Evolutionary conservation across 2,113 vertebrate species (phyloP).

Genomic region (Turnix velox): DNA sequence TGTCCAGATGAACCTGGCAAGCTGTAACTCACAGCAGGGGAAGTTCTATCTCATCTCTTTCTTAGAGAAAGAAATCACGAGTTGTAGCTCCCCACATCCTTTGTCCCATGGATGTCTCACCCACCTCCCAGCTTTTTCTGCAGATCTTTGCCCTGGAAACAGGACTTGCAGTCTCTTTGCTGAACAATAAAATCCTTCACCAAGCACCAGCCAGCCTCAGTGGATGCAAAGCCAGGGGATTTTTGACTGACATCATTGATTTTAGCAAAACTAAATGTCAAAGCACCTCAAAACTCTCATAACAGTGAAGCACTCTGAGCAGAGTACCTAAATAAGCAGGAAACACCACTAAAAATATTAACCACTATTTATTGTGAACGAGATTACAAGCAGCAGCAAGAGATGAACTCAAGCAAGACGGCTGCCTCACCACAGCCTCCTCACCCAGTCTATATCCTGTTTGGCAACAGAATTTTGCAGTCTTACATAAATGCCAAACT

Average conservation of each 20-base stretch:
- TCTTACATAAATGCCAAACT: not conserved
- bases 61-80: not conserved
- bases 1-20: not conserved
- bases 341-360: not conserved
- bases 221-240: not conserved
- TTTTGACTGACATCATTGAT: not conserved
- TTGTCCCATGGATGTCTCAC: fast-evolving
- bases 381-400: not conserved
- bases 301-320: not conserved
- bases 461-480: not conserved
- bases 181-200: not conserved
- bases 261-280: not conserved
- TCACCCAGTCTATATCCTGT: not conserved
- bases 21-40: not conserved
- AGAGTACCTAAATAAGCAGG: not conserved
- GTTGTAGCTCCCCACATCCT: fast-evolving
- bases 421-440: fast-evolving
- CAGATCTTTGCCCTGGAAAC: not conserved
- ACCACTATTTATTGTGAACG: not conserved
- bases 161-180: not conserved
- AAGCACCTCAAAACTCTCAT: fast-evolving
- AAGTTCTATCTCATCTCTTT: not conserved
- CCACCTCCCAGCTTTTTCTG: not conserved
- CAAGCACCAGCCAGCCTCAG: not conserved
- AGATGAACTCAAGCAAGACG: fast-evolving